Evolutionary conservation across 2,888 invertebrate genomes (phyloP).

Genomic region (Fragum sueziense): DNA sequence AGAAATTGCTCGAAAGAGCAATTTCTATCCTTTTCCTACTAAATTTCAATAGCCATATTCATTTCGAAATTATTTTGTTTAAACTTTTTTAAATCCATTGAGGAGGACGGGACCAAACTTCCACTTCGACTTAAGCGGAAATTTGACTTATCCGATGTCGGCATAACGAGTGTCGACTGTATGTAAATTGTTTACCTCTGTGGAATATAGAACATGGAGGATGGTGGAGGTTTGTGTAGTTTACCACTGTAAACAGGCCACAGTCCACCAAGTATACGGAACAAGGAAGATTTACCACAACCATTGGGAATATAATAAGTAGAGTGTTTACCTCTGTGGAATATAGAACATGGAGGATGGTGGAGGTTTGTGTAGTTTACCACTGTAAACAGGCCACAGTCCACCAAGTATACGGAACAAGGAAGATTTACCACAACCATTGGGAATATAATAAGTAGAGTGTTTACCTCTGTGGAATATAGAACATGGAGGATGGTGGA

Average conservation of each 20-base stretch:
- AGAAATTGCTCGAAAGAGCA: too few species aligned
- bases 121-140: too few species aligned
- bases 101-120: too few species aligned
- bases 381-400: slow-evolving; percentile 84
- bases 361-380: slow-evolving; percentile 79
- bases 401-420: slow-evolving; percentile 84
- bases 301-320: too few species aligned
- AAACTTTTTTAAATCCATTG: too few species aligned
- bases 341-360: slow-evolving; percentile 82
- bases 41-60: too few species aligned
- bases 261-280: slow-evolving; percentile 83
- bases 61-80: too few species aligned
- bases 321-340: slow-evolving; percentile 84
- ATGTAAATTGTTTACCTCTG: too few species aligned
- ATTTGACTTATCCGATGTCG: too few species aligned
- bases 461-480: slow-evolving; percentile 84
- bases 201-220: slow-evolving; percentile 83
- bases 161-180: too few species aligned
- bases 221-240: slow-evolving; percentile 78
- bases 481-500: slow-evolving; percentile 81
- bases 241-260: slow-evolving; percentile 84
- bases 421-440: slow-evolving; percentile 84
- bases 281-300: slow-evolving; percentile 84
- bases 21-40: too few species aligned
- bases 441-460: too few species aligned